A percentile compares a stretch with the other conserved stretches of the same genome.
phyloP scores from a whole-genome alignment of 2,113 vertebrate genomes.

The Cheirogaleus medius region DNA sequence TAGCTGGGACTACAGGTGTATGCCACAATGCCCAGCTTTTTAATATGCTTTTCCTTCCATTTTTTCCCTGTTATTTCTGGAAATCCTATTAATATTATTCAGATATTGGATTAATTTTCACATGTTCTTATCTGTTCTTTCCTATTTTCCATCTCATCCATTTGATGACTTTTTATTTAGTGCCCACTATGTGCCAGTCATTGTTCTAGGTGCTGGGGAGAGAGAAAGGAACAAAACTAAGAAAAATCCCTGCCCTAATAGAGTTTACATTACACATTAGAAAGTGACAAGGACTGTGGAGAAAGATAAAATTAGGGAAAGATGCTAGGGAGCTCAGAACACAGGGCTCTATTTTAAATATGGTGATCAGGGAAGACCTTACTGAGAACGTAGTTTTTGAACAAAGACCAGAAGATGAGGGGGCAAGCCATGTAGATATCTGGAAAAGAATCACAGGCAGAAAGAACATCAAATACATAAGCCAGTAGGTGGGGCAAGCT shows the following conservation, averaged over 20 bases:
- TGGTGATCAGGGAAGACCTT: background rate
- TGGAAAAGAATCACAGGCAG: background rate
- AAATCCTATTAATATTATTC: background rate
- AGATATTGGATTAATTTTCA: background rate
- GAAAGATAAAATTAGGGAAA: background rate
- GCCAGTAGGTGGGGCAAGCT: background rate
- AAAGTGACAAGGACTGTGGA: background rate
- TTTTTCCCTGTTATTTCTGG: background rate
- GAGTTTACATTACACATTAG: background rate
- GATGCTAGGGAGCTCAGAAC: background rate
- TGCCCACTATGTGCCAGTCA: background rate
- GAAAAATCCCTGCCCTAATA: background rate
- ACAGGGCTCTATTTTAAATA: background rate
- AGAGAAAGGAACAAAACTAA: background rate
- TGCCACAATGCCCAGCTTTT: background rate
- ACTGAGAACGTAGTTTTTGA: background rate
- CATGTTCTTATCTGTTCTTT: background rate
- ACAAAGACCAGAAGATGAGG: background rate
- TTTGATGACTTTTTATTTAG: background rate
- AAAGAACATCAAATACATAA: background rate
- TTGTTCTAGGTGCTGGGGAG: background rate
- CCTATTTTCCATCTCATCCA: background rate
- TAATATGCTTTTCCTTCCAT: background rate
- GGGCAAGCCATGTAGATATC: background rate
- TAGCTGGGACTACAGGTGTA: background rate